Evolutionary conservation across 92 coral and sea anemone species (phyloP), one percentile per base, ranked within the genome.

Genomic region (Chrysogorgia sp.): DNA sequence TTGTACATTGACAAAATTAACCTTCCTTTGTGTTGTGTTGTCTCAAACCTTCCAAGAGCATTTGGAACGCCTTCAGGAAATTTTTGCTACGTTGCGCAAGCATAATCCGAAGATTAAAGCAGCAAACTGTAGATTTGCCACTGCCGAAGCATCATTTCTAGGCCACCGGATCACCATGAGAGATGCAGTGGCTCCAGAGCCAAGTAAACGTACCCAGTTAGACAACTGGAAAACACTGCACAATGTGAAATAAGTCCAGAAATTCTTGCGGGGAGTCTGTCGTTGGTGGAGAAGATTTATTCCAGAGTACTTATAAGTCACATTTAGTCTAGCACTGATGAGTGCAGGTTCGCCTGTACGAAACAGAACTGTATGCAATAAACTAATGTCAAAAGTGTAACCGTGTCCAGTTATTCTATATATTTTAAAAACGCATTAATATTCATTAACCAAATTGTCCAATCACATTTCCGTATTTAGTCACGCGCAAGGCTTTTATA

Each of bases 281-380:
- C 35, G 84, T 23, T 79, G 84, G 84, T 67, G 84, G 84, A 59
- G 65, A 10, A 65, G 41, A 50, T 79, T 79, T 34, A 79, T 79
- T n/a, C 84, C n/a, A n/a, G n/a, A n/a, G n/a, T n/a, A n/a, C n/a
- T n/a, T n/a, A n/a, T n/a, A n/a, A n/a, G n/a, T n/a, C n/a, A n/a
- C n/a, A n/a, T n/a, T n/a, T n/a, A n/a, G n/a, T n/a, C n/a, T n/a
- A n/a, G n/a, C n/a, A n/a, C n/a, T n/a, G n/a, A n/a, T n/a, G n/a
- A n/a, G n/a, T n/a, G n/a, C n/a, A n/a, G n/a, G n/a, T n/a, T n/a
- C n/a, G n/a, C n/a, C n/a, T n/a, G n/a, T n/a, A n/a, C n/a, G n/a
- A n/a, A n/a, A n/a, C n/a, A n/a, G n/a, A n/a, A n/a, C n/a, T n/a
- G n/a, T n/a, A n/a, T n/a, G n/a, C n/a, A n/a, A n/a, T n/a, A n/a